Base-by-base conservation (phyloP, 2,888 invertebrate species). In the Mamestra brassicae region DNA sequence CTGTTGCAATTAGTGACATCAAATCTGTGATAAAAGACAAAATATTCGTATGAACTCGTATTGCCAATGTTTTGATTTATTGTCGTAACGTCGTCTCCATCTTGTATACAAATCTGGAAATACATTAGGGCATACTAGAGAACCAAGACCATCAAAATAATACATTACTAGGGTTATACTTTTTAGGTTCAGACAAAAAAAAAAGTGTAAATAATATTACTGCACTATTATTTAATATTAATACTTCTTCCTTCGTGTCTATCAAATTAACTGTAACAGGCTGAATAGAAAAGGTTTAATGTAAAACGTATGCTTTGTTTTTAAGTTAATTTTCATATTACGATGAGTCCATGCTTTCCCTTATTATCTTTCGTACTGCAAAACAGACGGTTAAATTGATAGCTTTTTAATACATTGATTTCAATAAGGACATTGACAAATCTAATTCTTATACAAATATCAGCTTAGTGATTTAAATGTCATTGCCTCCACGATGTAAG, bases 391-490 rank as follows among this genome's bases (percentile, higher is more conserved):
- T 13, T n/a, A 34, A 55, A 55, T 68, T 54, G 0, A 77, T 55
- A 65, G 26, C 26, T 72, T 13, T 63, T 58, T 36, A 58, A 60
- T 10, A 58, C 17, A 63, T 6, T 57, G 36, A 57, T 66, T 65
- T 72, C 47, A 26, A 72, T 72, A 61, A 63, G 26, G 36, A 52
- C 57, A 17, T 62, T 47, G 26, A 34, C 10, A 52, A 73, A 57
- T 55, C 11, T 8, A 34, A 64, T n/a, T 75, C 11, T n/a, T 64
- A 50, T 34, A 58, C 17, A 66, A 38, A 54, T 50, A 38, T 47
- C 52, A 42, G 17, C 2, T 63, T 42, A 64, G 63, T 34, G 7
- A 71, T 71, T 65, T 47, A 61, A 68, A 62, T 78, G 63, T 73
- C 62, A 60, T 45, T 52, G 68, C 42, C 68, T 65, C 38, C 26